These are phyloP conservation scores for Nomada fabriciana DNA, from an alignment of 2,888 invertebrate genomes.

Conservation along the genomic window DNA sequence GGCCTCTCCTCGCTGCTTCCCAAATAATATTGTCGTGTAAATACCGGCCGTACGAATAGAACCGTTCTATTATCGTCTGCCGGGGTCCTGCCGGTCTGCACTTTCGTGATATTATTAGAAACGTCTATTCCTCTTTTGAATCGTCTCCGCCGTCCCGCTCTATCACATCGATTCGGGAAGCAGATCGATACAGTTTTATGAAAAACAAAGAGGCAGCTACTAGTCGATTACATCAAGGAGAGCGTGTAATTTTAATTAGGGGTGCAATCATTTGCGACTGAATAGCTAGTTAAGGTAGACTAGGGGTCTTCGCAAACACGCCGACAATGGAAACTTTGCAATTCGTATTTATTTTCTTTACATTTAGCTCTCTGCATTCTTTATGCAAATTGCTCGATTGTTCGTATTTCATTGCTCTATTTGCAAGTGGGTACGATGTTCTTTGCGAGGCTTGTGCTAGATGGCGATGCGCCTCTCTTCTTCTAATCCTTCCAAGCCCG, in stretches of 20 bases:
- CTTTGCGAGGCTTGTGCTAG: background rate
- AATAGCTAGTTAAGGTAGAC: no score
- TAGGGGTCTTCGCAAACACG: no score
- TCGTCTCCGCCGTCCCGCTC: slow-evolving; percentile 32
- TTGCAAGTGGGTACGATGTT: background rate
- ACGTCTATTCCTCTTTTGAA: slow-evolving; percentile 39
- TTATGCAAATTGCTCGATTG: background rate
- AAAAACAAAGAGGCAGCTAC: no score
- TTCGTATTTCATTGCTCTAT: background rate
- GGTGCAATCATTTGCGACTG: no score
- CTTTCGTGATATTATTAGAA: slow-evolving; percentile 45
- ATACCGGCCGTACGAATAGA: slow-evolving; percentile 53
- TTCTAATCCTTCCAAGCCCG: background rate
- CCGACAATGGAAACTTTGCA: no score
- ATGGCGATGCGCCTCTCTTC: background rate
- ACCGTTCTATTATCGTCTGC: slow-evolving; percentile 54
- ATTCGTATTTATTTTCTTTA: no score
- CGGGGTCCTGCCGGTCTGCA: slow-evolving; percentile 37
- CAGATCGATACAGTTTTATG: background rate
- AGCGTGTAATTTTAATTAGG: no score
- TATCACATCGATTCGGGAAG: background rate
- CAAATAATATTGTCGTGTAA: slow-evolving; percentile 62
- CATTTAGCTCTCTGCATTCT: background rate
- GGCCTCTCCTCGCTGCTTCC: slow-evolving; percentile 6
- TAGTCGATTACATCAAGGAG: background rate